Percentiles rank a stretch among this genome's conserved stretches.
Conservation (phyloP, 2,888 invertebrate species). For the Amiota communis region DNA sequence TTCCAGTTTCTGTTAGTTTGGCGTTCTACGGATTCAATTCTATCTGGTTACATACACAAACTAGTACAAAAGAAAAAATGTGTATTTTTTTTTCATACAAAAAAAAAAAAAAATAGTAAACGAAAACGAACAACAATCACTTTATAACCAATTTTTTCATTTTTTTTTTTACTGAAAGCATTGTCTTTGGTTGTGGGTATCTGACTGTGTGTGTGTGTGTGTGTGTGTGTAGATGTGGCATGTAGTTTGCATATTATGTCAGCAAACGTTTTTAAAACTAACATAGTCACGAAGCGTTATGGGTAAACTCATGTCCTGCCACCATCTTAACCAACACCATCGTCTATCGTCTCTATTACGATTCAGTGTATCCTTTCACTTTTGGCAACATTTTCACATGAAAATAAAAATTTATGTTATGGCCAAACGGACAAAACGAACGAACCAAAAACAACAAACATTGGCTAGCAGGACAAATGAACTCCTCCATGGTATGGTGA, state of each 20-base stretch:
- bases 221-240: slow-evolving; percentile 1
- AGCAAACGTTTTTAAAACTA: slow-evolving; percentile 27
- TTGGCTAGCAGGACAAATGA: neutral
- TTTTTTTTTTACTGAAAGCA: neutral
- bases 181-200: neutral
- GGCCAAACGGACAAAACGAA: slow-evolving; percentile 34
- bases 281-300: slow-evolving; percentile 25
- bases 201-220: too few relatives aligned
- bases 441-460: neutral
- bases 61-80: neutral
- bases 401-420: slow-evolving; percentile 46
- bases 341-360: neutral
- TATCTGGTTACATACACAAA: too few relatives aligned
- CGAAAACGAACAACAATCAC: neutral
- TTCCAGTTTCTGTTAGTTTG: slow-evolving; percentile 18
- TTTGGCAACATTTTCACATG: slow-evolving; percentile 35
- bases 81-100: neutral
- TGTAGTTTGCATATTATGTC: slow-evolving; percentile 32
- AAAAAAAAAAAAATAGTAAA: neutral
- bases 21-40: neutral
- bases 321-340: slow-evolving; percentile 4
- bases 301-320: neutral
- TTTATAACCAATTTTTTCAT: slow-evolving; percentile 3
- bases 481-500: neutral
- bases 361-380: slow-evolving; percentile 23